phyloP scores from a whole-genome alignment of 23 tunicate genomes.

The Ascidia mentula region DNA sequence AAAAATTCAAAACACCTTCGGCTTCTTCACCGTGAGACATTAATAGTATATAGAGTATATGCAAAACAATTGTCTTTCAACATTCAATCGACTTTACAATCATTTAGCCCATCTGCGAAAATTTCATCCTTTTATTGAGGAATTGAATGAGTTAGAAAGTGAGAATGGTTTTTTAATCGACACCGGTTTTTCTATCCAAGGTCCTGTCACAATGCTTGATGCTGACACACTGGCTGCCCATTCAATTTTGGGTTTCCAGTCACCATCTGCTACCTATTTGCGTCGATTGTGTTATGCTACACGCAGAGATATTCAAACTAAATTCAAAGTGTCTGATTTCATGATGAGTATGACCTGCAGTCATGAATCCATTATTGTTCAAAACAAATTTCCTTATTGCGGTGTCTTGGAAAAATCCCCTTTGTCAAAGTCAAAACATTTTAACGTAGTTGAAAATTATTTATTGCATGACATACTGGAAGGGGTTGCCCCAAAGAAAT shows the following conservation, averaged over 20 bases:
- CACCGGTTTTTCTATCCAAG: not conserved
- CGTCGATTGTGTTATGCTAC: slow-evolving; percentile 16
- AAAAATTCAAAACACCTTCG: no score
- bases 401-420: not conserved
- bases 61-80: no score
- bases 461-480: slow-evolving; percentile 19
- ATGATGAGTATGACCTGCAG: not conserved
- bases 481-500: slow-evolving; percentile 7
- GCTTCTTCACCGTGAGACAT: no score
- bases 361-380: not conserved
- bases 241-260: slow-evolving; percentile 6
- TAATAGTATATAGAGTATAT: no score
- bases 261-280: slow-evolving; percentile 16
- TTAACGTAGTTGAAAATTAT: slow-evolving; percentile 14
- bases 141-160: slow-evolving; percentile 19
- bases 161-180: slow-evolving; percentile 4
- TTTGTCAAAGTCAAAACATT: not conserved
- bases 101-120: no score
- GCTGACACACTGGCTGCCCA: slow-evolving; percentile 25
- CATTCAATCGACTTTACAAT: no score
- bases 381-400: not conserved
- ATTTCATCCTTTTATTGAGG: slow-evolving; percentile 20
- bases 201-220: slow-evolving; percentile 17
- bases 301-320: not conserved
- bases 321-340: slow-evolving; percentile 5